Conservation (phyloP, 2,888 invertebrate species). For the Alentia gelatinosa region DNA sequence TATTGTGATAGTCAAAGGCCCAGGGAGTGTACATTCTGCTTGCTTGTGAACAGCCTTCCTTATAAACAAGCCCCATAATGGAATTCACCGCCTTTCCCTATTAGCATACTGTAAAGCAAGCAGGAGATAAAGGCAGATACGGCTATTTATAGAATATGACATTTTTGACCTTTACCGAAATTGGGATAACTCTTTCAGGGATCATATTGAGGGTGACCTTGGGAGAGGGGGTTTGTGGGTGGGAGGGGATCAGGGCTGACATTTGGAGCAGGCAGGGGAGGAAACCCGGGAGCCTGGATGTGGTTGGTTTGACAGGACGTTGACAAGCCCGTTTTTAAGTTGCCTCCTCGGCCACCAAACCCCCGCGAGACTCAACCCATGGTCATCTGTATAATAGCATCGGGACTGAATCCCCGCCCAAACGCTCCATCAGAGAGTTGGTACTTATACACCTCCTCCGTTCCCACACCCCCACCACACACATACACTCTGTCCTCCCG, state of each 20-base stretch:
- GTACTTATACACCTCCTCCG: neutral
- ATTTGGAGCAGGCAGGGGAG: neutral
- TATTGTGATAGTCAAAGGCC: no score
- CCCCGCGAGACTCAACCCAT: neutral
- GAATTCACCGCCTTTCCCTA: no score
- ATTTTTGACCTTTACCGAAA: neutral
- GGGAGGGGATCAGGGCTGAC: neutral
- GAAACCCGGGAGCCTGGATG: neutral
- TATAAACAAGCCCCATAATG: no score
- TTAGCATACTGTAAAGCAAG: no score
- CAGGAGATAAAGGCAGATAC: no score
- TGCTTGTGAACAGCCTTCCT: no score
- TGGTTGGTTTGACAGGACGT: neutral
- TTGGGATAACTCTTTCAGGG: neutral
- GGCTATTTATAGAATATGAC: neutral
- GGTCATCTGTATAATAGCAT: neutral
- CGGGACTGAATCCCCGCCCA: neutral
- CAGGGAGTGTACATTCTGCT: no score
- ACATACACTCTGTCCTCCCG: neutral
- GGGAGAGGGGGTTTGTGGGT: neutral
- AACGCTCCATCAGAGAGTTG: neutral
- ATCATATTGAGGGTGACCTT: neutral
- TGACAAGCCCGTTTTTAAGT: neutral
- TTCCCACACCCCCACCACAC: neutral
- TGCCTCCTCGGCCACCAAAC: neutral